These are phyloP conservation scores for Netelia fuscicornis DNA, from an alignment of 2,888 invertebrate genomes.

Conservation along the genomic window DNA sequence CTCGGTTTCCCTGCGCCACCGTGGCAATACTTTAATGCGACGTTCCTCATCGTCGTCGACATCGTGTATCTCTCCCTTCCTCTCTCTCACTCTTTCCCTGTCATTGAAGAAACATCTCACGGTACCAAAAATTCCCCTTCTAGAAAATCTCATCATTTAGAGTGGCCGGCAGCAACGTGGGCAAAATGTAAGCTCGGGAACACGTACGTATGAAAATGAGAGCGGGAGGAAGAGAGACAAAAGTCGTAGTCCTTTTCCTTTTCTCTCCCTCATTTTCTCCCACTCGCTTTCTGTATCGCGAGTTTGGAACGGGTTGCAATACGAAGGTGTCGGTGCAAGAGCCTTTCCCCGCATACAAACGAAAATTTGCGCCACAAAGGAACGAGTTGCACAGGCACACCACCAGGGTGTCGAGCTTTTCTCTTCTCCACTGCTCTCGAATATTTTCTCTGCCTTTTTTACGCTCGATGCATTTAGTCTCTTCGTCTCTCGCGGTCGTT, in stretches of 20 bases:
- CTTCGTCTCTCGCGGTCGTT: conserved; percentile 1
- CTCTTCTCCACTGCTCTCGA: conserved; percentile 7
- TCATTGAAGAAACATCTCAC: conserved; percentile 18
- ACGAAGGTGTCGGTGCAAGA: conserved; percentile 56
- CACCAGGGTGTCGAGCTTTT: conserved; percentile 42
- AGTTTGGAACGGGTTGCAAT: conserved; percentile 22
- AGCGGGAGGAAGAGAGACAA: neutral
- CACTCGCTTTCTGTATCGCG: conserved; percentile 23
- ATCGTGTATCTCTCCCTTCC: conserved; percentile 26
- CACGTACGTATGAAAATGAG: conserved; percentile 25
- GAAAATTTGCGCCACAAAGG: conserved; percentile 52
- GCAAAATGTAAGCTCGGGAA: conserved; percentile 48
- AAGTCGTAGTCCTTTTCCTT: conserved; percentile 8
- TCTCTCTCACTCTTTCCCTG: conserved; percentile 15
- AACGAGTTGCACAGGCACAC: conserved; percentile 43
- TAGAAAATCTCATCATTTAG: conserved; percentile 82
- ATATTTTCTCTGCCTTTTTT: conserved; percentile 41
- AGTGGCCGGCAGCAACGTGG: conserved; percentile 76
- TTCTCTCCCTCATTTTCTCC: conserved; percentile 33
- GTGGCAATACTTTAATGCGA: conserved; percentile 81
- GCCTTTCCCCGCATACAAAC: conserved; percentile 22
- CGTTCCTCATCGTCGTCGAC: conserved; percentile 48
- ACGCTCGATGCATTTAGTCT: conserved; percentile 28
- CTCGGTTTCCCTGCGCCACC: conserved; percentile 61
- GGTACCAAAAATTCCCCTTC: conserved; percentile 33